These are phyloP conservation scores for Apodemus speciosus DNA, from an alignment of 2,113 vertebrate species.

Conservation along the genomic window DNA sequence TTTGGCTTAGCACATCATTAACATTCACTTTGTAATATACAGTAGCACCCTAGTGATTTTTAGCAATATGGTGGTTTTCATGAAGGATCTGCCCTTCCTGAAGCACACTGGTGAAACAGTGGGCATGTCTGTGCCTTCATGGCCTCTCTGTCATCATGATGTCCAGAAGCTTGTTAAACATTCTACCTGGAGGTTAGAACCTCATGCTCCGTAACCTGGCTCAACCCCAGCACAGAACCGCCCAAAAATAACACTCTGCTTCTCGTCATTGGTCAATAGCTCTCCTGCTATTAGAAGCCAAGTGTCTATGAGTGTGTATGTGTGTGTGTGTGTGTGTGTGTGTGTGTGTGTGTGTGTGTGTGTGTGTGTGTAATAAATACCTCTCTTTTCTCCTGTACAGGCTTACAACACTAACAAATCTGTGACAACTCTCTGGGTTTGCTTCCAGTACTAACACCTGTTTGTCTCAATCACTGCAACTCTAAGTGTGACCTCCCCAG, in stretches of 20 bases:
- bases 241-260: neutral
- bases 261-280: neutral
- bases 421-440: neutral
- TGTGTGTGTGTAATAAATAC: neutral
- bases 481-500: neutral
- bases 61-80: neutral
- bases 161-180: neutral
- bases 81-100: neutral
- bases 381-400: neutral
- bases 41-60: neutral
- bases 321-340: neutral
- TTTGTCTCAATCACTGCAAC: neutral
- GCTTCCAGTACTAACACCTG: too few relatives aligned
- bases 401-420: neutral
- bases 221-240: neutral
- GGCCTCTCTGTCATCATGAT: neutral
- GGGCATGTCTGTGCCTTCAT: accelerated
- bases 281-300: accelerated
- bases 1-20: neutral
- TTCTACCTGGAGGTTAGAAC: neutral
- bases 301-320: neutral
- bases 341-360: neutral
- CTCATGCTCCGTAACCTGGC: neutral
- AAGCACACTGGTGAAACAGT: accelerated
- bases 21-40: neutral